Evolutionary conservation across 1,140 invertebrate genomes (phyloP).

Genomic region (Aphaenogaster ashmeadi): DNA sequence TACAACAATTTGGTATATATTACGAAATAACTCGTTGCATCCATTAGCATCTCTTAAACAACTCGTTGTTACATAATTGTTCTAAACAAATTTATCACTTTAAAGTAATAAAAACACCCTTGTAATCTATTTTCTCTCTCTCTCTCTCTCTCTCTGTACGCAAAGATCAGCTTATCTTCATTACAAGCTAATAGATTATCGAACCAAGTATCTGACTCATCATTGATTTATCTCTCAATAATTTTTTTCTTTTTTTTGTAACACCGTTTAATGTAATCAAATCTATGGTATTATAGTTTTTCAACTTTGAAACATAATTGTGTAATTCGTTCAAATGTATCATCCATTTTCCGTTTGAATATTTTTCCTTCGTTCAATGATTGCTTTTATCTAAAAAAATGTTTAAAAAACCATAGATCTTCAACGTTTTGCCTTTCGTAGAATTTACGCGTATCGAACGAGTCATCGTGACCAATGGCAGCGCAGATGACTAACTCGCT

Average conservation of each 20-base stretch:
- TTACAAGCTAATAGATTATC: background rate
- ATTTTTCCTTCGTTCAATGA: background rate
- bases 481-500: constrained; percentile 26
- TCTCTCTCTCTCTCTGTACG: too few species aligned
- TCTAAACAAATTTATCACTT: background rate
- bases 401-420: background rate
- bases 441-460: background rate
- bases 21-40: background rate
- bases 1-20: background rate
- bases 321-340: background rate
- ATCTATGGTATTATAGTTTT: background rate
- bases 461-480: background rate
- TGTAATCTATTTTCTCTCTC: background rate
- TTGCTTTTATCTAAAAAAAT: background rate
- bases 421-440: background rate
- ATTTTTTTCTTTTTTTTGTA: background rate
- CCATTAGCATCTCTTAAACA: background rate
- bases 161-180: background rate
- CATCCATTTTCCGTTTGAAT: background rate
- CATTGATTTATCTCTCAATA: background rate
- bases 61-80: background rate
- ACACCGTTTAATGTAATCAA: background rate
- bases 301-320: background rate
- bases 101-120: background rate
- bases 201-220: background rate